Evolutionary conservation across 1,140 invertebrate genomes (phyloP).

Genomic region (Drosophila kepulauana): DNA sequence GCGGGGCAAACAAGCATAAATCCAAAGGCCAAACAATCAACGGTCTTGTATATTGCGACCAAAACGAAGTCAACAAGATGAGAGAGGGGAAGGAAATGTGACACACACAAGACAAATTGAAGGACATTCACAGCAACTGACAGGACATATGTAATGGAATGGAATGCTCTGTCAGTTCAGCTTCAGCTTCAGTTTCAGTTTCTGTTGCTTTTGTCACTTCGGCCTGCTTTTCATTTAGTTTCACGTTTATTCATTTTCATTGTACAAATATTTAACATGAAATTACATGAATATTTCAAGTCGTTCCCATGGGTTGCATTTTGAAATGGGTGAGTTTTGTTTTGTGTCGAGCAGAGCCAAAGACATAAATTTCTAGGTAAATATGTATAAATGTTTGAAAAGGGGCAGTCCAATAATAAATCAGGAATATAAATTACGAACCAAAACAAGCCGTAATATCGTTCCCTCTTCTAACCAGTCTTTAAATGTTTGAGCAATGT

Average conservation of each 20-base stretch:
- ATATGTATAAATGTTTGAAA: slow-evolving; percentile 9
- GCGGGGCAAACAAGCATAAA: slow-evolving; percentile 32
- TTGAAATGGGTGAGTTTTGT: slow-evolving; percentile 16
- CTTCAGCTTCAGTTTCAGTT: slow-evolving; percentile 1
- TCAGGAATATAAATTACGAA: slow-evolving; percentile 19
- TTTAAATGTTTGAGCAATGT: neutral
- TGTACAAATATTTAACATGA: slow-evolving; percentile 58
- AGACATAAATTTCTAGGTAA: slow-evolving; percentile 21
- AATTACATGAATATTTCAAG: slow-evolving; percentile 61
- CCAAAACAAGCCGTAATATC: slow-evolving; percentile 7
- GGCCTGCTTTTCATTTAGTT: slow-evolving; percentile 29
- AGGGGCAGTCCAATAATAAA: slow-evolving; percentile 28
- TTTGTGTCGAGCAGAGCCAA: neutral
- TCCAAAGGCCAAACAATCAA: slow-evolving; percentile 42
- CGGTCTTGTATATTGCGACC: neutral
- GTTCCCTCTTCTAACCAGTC: neutral
- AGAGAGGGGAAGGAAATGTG: slow-evolving; percentile 5
- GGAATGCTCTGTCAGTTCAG: slow-evolving; percentile 15
- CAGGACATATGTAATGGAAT: slow-evolving; percentile 51
- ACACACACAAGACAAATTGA: slow-evolving; percentile 51
- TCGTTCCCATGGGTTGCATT: slow-evolving; percentile 34
- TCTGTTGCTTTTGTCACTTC: slow-evolving; percentile 27
- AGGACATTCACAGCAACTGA: slow-evolving; percentile 29
- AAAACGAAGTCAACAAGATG: too few species aligned
- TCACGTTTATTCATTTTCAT: slow-evolving; percentile 40